These are phyloP conservation scores for Peribatodes rhomboidaria DNA, from an alignment of 2,888 invertebrate species.

Conservation along the genomic window DNA sequence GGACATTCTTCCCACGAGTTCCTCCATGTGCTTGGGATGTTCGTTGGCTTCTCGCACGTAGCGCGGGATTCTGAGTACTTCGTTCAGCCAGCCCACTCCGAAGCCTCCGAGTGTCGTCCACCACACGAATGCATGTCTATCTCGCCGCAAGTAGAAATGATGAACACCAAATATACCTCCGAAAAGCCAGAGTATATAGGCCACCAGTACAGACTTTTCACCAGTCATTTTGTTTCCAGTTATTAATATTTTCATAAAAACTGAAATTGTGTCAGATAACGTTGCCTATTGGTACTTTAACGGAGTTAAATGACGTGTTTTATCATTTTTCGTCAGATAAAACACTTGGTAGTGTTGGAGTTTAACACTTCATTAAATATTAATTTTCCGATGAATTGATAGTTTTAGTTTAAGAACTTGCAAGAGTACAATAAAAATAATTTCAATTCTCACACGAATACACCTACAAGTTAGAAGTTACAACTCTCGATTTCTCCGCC, in stretches of 20 bases:
- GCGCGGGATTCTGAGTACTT: conserved; percentile 93
- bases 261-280: conserved; percentile 22
- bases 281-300: conserved; percentile 3
- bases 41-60: conserved; percentile 95
- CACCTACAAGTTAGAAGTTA: too few relatives aligned
- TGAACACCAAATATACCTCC: conserved; percentile 96
- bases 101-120: conserved; percentile 96
- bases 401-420: too few relatives aligned
- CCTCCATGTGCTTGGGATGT: conserved; percentile 89
- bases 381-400: neutral
- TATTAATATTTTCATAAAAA: conserved; percentile 48
- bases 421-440: too few relatives aligned
- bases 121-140: conserved; percentile 96
- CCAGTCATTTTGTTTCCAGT: conserved; percentile 52
- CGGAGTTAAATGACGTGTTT: neutral
- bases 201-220: conserved; percentile 87
- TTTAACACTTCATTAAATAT: neutral
- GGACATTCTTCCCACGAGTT: conserved; percentile 88
- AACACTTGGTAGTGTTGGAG: neutral
- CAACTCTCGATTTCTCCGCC: too few relatives aligned
- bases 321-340: neutral
- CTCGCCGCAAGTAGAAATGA: conserved; percentile 95
- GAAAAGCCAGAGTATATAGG: conserved; percentile 95
- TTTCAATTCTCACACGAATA: too few relatives aligned
- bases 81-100: conserved; percentile 95